Base-by-base conservation (phyloP, 1,140 invertebrate genomes). In the Ips typographus region DNA sequence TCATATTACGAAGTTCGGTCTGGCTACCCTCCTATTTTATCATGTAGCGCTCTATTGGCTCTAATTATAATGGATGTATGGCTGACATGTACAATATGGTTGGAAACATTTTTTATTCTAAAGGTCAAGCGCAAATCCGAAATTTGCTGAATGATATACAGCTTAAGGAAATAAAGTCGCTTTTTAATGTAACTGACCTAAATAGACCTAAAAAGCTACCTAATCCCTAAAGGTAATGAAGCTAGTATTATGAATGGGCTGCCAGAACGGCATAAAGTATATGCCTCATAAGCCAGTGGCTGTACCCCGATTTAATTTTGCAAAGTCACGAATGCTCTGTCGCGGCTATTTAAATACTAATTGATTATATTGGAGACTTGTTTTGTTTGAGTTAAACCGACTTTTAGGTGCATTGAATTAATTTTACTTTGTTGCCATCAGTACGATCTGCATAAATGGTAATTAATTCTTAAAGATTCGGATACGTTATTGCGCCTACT, bases 171-270 rank as follows among this genome's bases (percentile, higher is more conserved):
- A 22, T 22, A 22, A 22, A 22, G 22, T 22, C 22, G 22, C 22
- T 22, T 22, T 22, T 22, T 22, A 22, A 22, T 22, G 22, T 22
- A 22, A 22, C 22, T 22, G 22, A 56, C 53, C 53, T 6, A 56
- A 56, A 22, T 56, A 56, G 53, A 37, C 53, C 59, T 44, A 44
- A 61, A 61, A 44, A 43, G 40, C 59, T 44, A 44, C 43, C 72
- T 76, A 76, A 75, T 75, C 73, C 68, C 74, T 70, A 74, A 77
- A 56, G 3, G 74, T 75, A 77, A 77, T 75, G 71, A 75, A 77
- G 75, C 75, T 63, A 53, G 65, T 43, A 74, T 75, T 77, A 77
- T 77, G 74, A 77, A 77, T 77, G 75, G 72, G 75, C 74, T 74
- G 74, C 73, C 75, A 74, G 69, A 69, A 53, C 60, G 53, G 71